Percentiles rank a stretch among this genome's conserved stretches.
Evolutionary conservation across 2,113 vertebrate genomes (phyloP).

Genomic region (Felis chaus): DNA sequence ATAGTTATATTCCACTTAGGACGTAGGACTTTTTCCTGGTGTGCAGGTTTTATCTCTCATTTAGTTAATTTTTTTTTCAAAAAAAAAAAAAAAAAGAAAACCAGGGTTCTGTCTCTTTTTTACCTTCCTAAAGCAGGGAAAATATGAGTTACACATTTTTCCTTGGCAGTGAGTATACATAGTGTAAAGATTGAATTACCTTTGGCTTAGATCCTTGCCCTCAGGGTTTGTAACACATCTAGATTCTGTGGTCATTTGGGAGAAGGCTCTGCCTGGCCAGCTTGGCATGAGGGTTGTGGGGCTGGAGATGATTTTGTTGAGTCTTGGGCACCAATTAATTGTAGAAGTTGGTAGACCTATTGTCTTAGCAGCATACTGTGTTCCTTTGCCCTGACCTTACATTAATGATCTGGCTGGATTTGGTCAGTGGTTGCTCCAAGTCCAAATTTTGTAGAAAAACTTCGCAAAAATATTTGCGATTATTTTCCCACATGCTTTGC

Average conservation of each 20-base stretch:
- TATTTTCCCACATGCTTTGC: not conserved
- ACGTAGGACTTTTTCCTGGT: not conserved
- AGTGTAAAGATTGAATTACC: not conserved
- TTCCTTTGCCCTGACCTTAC: not conserved
- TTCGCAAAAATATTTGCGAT: not conserved
- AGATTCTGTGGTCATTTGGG: not conserved
- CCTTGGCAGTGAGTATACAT: not conserved
- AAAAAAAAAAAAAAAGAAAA: not conserved
- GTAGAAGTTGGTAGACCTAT: not conserved
- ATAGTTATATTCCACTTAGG: conserved; percentile 32
- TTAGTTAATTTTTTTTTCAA: not conserved
- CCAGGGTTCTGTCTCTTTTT: not conserved
- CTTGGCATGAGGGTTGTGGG: not conserved
- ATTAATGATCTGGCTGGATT: not conserved
- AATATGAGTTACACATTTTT: not conserved
- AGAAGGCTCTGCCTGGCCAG: not conserved
- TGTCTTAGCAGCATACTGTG: not conserved
- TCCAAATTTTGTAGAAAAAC: not conserved
- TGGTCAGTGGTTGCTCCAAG: not conserved
- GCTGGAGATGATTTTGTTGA: not conserved
- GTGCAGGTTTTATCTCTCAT: not conserved
- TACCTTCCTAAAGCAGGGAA: not conserved
- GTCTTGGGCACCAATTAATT: not conserved
- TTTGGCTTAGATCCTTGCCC: not conserved
- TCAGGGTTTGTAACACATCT: not conserved